phyloP scores from a whole-genome alignment of 2,888 invertebrate species.

The Laspeyria flexula region DNA sequence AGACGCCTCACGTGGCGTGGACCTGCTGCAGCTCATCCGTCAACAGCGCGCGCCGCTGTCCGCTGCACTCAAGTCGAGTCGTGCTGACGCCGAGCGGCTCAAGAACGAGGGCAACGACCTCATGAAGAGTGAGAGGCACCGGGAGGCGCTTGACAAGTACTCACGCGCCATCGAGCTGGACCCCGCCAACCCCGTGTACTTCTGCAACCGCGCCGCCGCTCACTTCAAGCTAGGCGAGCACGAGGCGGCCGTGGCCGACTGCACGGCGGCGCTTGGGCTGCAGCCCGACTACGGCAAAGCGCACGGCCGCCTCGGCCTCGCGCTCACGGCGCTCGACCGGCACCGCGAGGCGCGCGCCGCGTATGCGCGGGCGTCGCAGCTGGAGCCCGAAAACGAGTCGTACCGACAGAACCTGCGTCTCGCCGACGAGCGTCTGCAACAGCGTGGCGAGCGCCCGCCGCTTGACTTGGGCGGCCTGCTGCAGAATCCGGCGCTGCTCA shows the following conservation, averaged over 20 bases:
- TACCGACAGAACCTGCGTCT: slow-evolving; percentile 95
- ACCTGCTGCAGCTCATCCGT: slow-evolving; percentile 67
- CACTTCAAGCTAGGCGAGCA: slow-evolving; percentile 95
- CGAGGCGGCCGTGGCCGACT: slow-evolving; percentile 94
- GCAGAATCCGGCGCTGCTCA: slow-evolving; percentile 93
- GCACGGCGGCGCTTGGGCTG: slow-evolving; percentile 94
- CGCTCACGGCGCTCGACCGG: slow-evolving; percentile 93
- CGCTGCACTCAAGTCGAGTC: slow-evolving; percentile 40
- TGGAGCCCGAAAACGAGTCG: slow-evolving; percentile 97
- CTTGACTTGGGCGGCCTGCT: slow-evolving; percentile 89
- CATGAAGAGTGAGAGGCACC: slow-evolving; percentile 94
- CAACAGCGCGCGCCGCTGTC: slow-evolving; percentile 49
- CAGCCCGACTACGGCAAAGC: slow-evolving; percentile 98
- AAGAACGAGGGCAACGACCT: slow-evolving; percentile 95
- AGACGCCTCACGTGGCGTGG: slow-evolving; percentile 68
- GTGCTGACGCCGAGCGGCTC: slow-evolving; percentile 91
- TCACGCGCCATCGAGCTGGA: slow-evolving; percentile 95
- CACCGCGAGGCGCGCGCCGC: slow-evolving; percentile 94
- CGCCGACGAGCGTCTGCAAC: slow-evolving; percentile 89
- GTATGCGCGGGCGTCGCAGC: slow-evolving; percentile 94
- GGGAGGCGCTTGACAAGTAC: slow-evolving; percentile 94
- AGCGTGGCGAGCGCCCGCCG: slow-evolving; percentile 88
- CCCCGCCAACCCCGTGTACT: slow-evolving; percentile 96
- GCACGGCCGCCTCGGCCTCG: slow-evolving; percentile 96
- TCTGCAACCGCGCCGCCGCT: slow-evolving; percentile 98